phyloP scores from a whole-genome alignment of 2,888 invertebrate species.

The Coenonympha glycerion region DNA sequence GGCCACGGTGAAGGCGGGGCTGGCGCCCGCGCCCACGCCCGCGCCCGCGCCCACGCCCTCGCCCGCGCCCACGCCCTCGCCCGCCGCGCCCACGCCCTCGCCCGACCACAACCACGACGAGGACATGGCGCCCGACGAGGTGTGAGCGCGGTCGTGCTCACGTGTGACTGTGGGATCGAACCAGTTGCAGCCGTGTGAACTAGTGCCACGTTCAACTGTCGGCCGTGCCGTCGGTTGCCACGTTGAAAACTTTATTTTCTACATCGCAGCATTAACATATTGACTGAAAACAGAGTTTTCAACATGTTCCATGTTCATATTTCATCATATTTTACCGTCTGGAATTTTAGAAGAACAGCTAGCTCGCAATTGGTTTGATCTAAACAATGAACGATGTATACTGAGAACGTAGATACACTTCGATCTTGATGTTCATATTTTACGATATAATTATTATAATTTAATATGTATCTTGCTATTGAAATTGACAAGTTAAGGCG shows the following conservation, averaged over 20 bases:
- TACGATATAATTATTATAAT: too few species aligned
- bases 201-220: too few species aligned
- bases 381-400: neutral
- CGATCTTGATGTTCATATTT: neutral
- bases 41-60: slow-evolving; percentile 48
- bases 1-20: slow-evolving; percentile 62
- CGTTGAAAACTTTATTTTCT: too few species aligned
- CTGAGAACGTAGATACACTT: neutral
- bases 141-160: slow-evolving; percentile 44
- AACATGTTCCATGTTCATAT: too few species aligned
- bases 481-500: neutral
- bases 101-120: slow-evolving; percentile 53
- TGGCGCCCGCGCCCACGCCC: slow-evolving; percentile 37
- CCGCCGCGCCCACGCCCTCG: slow-evolving; percentile 39
- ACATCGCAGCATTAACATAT: too few species aligned
- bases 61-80: slow-evolving; percentile 40
- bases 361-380: slow-evolving; percentile 1
- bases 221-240: too few species aligned
- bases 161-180: neutral
- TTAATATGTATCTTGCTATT: neutral
- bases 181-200: neutral
- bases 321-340: too few species aligned
- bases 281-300: too few species aligned
- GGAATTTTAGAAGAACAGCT: neutral
- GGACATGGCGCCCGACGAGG: slow-evolving; percentile 77